Evolutionary conservation across 1,140 invertebrate genomes (phyloP).

Genomic region (Drosophila parabipectinata): DNA sequence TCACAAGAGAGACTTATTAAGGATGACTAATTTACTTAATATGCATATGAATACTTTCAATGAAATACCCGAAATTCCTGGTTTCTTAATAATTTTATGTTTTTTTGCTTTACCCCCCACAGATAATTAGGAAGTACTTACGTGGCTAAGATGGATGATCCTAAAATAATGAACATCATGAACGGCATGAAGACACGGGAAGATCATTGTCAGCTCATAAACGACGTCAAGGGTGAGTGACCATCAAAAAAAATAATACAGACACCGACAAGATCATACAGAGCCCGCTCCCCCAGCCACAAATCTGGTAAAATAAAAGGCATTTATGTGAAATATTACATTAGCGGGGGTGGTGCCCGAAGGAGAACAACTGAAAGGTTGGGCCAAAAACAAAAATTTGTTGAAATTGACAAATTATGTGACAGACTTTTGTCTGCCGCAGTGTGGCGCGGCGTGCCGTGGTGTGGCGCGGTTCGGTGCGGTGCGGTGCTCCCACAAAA

Average conservation of each 20-base stretch:
- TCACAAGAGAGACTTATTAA: neutral
- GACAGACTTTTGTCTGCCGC: slow-evolving; percentile 73
- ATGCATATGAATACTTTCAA: neutral
- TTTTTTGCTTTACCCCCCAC: slow-evolving; percentile 2
- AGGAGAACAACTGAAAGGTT: neutral
- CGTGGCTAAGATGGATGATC: slow-evolving; percentile 56
- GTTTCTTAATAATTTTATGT: slow-evolving; percentile 6
- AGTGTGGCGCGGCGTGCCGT: neutral
- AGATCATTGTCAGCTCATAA: slow-evolving; percentile 74
- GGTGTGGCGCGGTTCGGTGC: neutral
- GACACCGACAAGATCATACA: slow-evolving; percentile 9
- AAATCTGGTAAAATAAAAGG: slow-evolving; percentile 61
- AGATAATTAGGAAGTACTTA: slow-evolving; percentile 39
- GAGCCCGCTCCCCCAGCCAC: slow-evolving; percentile 6
- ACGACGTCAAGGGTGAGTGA: slow-evolving; percentile 61
- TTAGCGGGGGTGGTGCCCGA: slow-evolving; percentile 31
- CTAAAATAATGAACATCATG: slow-evolving; percentile 68
- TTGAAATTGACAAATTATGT: slow-evolving; percentile 81
- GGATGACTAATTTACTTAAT: neutral
- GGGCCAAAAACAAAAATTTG: slow-evolving; percentile 49
- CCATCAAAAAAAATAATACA: slow-evolving; percentile 14
- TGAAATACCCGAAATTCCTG: slow-evolving; percentile 4
- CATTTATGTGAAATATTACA: slow-evolving; percentile 68
- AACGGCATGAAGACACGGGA: slow-evolving; percentile 67
- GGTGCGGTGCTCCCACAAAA: slow-evolving; percentile 43